These are phyloP conservation scores for Norana najaformis DNA, from an alignment of 2,888 invertebrate genomes.

Conservation along the genomic window DNA sequence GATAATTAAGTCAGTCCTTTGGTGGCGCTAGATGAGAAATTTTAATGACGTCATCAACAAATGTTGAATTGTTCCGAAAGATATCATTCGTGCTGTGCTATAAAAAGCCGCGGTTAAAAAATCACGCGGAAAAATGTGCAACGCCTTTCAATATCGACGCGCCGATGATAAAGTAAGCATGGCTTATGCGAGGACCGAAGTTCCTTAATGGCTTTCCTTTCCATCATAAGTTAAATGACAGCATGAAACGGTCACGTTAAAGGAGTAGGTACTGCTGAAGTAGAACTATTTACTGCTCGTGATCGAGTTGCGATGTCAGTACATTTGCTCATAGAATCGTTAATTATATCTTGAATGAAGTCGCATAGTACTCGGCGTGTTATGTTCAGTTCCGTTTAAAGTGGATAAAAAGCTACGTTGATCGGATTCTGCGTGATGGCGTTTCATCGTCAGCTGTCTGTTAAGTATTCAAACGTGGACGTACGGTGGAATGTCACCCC, in stretches of 20 bases:
- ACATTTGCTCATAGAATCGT: not conserved
- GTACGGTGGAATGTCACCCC: conserved; percentile 16
- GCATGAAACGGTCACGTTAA: not conserved
- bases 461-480: conserved; percentile 25
- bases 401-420: not conserved
- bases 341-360: not conserved
- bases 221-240: not conserved
- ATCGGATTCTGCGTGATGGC: not conserved
- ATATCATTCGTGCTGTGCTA: not conserved
- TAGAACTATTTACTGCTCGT: not conserved
- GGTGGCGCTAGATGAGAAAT: not conserved
- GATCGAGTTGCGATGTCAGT: not conserved
- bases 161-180: not conserved
- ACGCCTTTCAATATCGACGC: not conserved
- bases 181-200: not conserved
- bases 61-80: not conserved
- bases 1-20: not conserved
- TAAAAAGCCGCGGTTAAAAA: not conserved
- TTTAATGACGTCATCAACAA: not conserved
- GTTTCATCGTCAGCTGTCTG: conserved; percentile 26
- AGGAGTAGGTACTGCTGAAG: not conserved
- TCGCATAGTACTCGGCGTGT: not conserved
- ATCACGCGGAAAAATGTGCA: not conserved
- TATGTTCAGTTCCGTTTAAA: not conserved
- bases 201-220: not conserved